Percentiles rank a stretch among this genome's conserved stretches.
These are phyloP conservation scores for Abramis brama DNA, from an alignment of 2,113 vertebrate genomes.

Conservation along the genomic window DNA sequence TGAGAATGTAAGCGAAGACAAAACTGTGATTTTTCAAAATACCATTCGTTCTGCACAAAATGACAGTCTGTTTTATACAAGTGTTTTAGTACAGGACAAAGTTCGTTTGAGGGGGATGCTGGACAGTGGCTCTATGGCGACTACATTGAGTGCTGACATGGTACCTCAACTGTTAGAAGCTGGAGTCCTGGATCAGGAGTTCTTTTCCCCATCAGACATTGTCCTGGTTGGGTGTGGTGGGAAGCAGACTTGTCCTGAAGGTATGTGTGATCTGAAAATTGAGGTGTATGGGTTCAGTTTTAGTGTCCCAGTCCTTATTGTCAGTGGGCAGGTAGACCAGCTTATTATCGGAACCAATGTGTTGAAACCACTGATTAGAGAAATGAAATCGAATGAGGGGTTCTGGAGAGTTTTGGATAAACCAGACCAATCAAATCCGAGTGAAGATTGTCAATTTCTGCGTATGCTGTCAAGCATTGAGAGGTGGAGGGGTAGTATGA, in stretches of 20 bases:
- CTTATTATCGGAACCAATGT: slow-evolving; percentile 36
- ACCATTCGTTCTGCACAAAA: too few species aligned
- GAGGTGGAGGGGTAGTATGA: not conserved
- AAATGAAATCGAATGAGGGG: not conserved
- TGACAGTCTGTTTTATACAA: too few species aligned
- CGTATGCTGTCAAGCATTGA: not conserved
- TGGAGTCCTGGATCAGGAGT: slow-evolving; percentile 14
- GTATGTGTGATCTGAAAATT: not conserved
- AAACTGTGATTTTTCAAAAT: too few species aligned
- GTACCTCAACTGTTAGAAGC: slow-evolving; percentile 6
- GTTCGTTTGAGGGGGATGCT: too few species aligned
- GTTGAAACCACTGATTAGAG: slow-evolving; percentile 13
- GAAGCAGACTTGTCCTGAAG: too few species aligned
- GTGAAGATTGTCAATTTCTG: not conserved
- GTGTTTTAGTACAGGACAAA: too few species aligned
- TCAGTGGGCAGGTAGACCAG: not conserved
- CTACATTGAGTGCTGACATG: not conserved
- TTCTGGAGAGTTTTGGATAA: slow-evolving; percentile 13
- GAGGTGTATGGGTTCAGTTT: too few species aligned
- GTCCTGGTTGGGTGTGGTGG: slow-evolving; percentile 32
- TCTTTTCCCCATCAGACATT: not conserved
- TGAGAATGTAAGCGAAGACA: too few species aligned
- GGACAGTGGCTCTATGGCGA: too few species aligned
- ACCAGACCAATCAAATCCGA: not conserved
- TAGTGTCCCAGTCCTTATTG: too few species aligned